These are phyloP conservation scores for Ctenoplectra terminalis DNA, from an alignment of 1,140 invertebrate species.

Conservation along the genomic window DNA sequence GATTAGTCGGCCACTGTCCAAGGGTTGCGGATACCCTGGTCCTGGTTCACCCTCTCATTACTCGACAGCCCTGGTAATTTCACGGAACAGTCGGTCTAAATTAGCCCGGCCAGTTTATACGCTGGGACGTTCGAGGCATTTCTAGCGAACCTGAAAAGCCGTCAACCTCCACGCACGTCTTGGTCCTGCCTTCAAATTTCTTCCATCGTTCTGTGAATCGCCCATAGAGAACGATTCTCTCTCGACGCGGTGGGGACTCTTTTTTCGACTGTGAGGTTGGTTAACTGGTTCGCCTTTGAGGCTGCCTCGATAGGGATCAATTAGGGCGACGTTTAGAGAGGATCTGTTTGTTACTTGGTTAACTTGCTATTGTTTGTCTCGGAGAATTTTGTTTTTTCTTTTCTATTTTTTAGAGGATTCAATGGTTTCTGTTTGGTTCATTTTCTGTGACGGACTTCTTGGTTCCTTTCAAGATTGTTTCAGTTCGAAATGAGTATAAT, in stretches of 20 bases:
- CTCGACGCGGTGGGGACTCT: background rate
- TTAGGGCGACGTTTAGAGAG: background rate
- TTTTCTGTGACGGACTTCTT: background rate
- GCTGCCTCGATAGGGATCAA: constrained; percentile 23
- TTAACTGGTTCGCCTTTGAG: background rate
- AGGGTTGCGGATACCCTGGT: constrained; percentile 72
- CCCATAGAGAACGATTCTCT: constrained; percentile 31
- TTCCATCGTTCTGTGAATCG: constrained; percentile 46
- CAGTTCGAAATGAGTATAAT: no score
- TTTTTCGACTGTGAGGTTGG: background rate
- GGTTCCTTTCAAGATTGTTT: no score
- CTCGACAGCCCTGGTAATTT: constrained; percentile 75
- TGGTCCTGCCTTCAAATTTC: constrained; percentile 57
- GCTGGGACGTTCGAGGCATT: constrained; percentile 59
- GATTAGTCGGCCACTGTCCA: constrained; percentile 76
- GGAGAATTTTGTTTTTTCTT: background rate
- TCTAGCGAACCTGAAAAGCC: constrained; percentile 59
- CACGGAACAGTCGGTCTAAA: constrained; percentile 79
- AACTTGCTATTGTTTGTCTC: background rate
- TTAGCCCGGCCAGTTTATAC: constrained; percentile 71
- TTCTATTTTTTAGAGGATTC: background rate
- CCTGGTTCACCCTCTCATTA: constrained; percentile 79
- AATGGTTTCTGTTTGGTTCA: no score
- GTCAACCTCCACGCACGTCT: constrained; percentile 46
- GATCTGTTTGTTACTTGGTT: constrained; percentile 1